Conservation (phyloP, 1,140 invertebrate species). For the Odontomachus brunneus region DNA sequence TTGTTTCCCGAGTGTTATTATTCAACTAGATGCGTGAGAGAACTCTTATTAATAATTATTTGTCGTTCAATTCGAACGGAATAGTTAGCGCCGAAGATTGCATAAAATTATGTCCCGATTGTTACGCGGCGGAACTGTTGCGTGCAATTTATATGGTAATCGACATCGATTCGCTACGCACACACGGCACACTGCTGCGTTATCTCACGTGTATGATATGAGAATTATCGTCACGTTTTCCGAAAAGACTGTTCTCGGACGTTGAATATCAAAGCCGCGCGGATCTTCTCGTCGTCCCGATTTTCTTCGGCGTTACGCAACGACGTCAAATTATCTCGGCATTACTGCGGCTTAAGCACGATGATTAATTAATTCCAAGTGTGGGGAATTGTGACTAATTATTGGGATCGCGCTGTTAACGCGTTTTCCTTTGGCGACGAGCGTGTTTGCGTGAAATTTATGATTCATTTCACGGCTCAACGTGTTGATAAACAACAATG, state of each 20-base stretch:
- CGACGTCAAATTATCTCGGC: background rate
- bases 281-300: no score
- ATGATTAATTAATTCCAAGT: constrained; percentile 46
- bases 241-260: background rate
- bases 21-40: background rate
- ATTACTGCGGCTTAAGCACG: constrained; percentile 3
- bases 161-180: background rate
- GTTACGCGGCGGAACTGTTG: background rate
- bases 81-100: constrained; percentile 1
- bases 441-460: background rate
- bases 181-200: background rate
- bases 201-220: background rate
- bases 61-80: background rate
- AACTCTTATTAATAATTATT: background rate
- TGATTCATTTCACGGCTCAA: constrained; percentile 20
- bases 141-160: constrained; percentile 12
- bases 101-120: constrained; percentile 22
- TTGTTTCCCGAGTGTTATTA: constrained; percentile 3
- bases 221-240: constrained; percentile 3
- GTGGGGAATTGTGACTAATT: constrained; percentile 3
- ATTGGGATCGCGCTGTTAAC: background rate
- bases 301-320: background rate
- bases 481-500: constrained; percentile 7
- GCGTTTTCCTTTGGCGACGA: background rate
- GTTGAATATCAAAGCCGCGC: no score